Base-by-base conservation (phyloP, 2,797 vertebrate genomes). In the Lepidocolaptes lacrymiger region DNA sequence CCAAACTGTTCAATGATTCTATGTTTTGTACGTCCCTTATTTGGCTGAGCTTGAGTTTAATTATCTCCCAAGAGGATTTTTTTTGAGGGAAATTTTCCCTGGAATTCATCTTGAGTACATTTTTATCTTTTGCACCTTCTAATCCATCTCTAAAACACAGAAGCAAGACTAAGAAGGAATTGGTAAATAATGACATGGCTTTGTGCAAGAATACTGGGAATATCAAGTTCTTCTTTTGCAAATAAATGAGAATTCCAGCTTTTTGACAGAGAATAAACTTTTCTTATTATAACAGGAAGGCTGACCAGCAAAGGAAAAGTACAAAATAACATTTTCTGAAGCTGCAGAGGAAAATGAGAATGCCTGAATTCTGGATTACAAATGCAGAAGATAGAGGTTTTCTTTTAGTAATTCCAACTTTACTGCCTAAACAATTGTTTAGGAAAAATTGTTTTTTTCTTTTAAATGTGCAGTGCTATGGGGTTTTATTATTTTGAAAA, bases 121-220 rank as follows among this genome's bases (percentile, higher is more conserved):
- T 95, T 96, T 92, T 90, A 88, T 93, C 69, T 93, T 88, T 92
- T 73, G 14, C 68, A 54, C 58, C 34, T 94, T 94, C 92, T 86
- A 93, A 94, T 94, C 92, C 77, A 54, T 66, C 44, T 90, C 58
- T 84, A 63, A 84, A 93, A 73, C 19, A 84, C 34, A 76, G 66
- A 81, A 94, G 66, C 16, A 79, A 59, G 63, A 71, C 71, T 95
- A 79, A 88, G 73, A 84, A 30, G 59, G 91, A 92, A 93, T 94
- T 96, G 94, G 67, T 94, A 93, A 96, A 92, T 92, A 92, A 61
- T 1, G 7, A 49, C 41, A 88, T 1, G 15, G 85, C 36, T 96
- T 91, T 84, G 59, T 76, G 83, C 37, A 83, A 88, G 73, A 81
- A 51, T 73, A 73, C 55, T 89, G 92, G 95, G 96, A 91, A 81